Evolutionary conservation across 2,113 vertebrate genomes (phyloP).

Genomic region (Chaetura pelagica): DNA sequence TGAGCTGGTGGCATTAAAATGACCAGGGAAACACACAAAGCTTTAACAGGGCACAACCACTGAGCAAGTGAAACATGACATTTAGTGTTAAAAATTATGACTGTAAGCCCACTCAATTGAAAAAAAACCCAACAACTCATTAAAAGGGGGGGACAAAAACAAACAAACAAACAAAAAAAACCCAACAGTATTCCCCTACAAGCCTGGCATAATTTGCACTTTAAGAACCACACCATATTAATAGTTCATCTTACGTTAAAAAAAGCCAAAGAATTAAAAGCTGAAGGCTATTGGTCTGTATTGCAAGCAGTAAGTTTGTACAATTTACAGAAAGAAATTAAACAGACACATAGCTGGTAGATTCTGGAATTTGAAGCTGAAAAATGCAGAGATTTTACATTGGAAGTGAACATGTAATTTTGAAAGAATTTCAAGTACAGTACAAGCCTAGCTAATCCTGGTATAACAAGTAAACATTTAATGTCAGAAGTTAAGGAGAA

Average conservation of each 20-base stretch:
- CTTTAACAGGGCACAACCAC: slow-evolving; percentile 30
- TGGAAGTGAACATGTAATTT: neutral
- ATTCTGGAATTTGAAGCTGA: neutral
- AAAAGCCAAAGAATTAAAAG: neutral
- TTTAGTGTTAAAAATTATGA: slow-evolving; percentile 29
- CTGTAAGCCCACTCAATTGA: neutral
- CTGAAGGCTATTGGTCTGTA: neutral
- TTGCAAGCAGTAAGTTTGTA: neutral
- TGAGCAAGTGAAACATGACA: slow-evolving; percentile 27
- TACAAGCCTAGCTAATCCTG: neutral
- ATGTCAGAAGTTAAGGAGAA: neutral
- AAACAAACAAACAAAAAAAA: too few relatives aligned
- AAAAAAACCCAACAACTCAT: neutral
- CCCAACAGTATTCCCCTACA: neutral
- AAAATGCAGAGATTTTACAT: neutral
- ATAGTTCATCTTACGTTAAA: neutral
- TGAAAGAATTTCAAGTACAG: neutral
- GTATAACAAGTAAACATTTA: neutral
- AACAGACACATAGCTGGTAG: neutral
- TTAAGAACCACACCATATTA: neutral
- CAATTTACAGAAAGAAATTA: neutral
- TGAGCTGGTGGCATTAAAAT: slow-evolving; percentile 49
- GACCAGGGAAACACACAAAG: slow-evolving; percentile 36
- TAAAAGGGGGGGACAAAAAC: neutral
- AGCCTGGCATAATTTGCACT: neutral